A percentile compares a stretch with the other conserved stretches of the same genome.
Evolutionary conservation across 2,888 invertebrate genomes (phyloP).

Genomic region (Coremacera marginata): DNA sequence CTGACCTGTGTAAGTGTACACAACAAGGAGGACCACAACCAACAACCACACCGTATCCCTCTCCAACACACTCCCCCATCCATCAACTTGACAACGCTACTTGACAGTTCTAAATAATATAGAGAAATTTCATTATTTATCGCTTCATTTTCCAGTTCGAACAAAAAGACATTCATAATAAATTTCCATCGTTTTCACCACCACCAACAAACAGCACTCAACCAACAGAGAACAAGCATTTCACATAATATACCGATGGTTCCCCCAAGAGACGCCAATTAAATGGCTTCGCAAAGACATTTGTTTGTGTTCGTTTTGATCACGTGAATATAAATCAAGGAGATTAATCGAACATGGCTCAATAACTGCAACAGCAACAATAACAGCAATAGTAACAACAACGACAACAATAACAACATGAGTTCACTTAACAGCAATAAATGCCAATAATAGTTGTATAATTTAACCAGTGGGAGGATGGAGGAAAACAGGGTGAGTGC

Average conservation of each 20-base stretch:
- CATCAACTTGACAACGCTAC: background rate
- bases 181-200: background rate
- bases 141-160: constrained; percentile 10
- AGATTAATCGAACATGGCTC: constrained; percentile 69
- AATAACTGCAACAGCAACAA: constrained; percentile 57
- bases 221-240: background rate
- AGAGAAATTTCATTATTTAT: constrained; percentile 29
- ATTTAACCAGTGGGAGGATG: background rate
- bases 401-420: constrained; percentile 20
- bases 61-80: too few species aligned
- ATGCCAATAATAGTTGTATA: constrained; percentile 29
- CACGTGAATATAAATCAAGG: constrained; percentile 68
- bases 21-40: too few species aligned
- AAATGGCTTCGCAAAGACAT: constrained; percentile 60
- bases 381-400: constrained; percentile 45
- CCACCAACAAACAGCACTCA: background rate
- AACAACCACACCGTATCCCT: background rate
- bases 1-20: too few species aligned
- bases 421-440: constrained; percentile 28
- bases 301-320: constrained; percentile 62
- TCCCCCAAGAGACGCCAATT: constrained; percentile 45
- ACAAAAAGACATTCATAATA: constrained; percentile 25
- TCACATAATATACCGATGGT: background rate
- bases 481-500: background rate
- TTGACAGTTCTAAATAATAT: constrained; percentile 22